These are phyloP conservation scores for Psilopogon haemacephalus DNA, from an alignment of 2,113 vertebrate species.

Conservation along the genomic window DNA sequence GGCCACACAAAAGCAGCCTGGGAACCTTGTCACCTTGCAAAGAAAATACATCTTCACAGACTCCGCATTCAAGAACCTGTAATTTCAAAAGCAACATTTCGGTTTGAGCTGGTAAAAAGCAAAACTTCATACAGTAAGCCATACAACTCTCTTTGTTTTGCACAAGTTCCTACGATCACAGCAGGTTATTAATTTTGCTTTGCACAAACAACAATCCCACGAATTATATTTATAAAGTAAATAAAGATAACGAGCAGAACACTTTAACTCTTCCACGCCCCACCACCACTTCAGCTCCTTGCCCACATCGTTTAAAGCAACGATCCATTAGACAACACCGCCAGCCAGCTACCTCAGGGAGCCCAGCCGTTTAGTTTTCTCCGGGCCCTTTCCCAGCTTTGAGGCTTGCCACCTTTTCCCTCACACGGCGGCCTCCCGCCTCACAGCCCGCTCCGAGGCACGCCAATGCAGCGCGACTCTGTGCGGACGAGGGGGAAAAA, in stretches of 20 bases:
- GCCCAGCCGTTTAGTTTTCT: too few species aligned
- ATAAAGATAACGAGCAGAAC: background rate
- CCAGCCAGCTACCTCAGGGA: too few species aligned
- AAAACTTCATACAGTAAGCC: background rate
- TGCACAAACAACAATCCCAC: rapidly evolving
- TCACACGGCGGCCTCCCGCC: background rate
- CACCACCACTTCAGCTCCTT: background rate
- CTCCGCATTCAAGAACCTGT: constrained; percentile 95
- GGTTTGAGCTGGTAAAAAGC: background rate
- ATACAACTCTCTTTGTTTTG: background rate
- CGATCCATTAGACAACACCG: rapidly evolving
- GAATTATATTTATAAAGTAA: background rate
- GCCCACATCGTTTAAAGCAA: background rate
- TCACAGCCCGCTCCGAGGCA: too few species aligned
- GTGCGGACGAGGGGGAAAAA: background rate
- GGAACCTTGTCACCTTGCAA: constrained; percentile 98
- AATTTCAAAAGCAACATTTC: background rate
- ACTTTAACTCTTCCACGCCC: background rate
- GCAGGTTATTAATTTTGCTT: background rate
- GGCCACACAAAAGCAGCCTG: constrained; percentile 92
- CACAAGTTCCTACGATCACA: background rate
- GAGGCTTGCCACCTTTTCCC: background rate
- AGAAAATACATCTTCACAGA: constrained; percentile 98
- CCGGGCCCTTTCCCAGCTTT: too few species aligned
- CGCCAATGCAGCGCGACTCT: background rate